Conservation (phyloP, 1,140 invertebrate species). For the Archivesica marissinica region DNA sequence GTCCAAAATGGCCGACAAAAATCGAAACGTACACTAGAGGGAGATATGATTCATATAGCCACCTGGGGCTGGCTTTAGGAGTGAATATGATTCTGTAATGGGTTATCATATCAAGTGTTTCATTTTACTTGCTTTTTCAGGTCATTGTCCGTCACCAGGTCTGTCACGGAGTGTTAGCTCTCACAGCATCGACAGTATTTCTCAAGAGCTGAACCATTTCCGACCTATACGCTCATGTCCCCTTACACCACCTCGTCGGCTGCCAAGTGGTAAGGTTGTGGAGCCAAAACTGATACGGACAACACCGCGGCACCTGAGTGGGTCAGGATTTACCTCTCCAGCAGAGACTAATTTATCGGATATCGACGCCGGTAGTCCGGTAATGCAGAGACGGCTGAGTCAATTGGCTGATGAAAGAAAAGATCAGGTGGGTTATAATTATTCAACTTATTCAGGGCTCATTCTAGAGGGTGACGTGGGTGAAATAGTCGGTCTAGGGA, state of each 20-base stretch:
- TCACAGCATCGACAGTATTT: slow-evolving; percentile 76
- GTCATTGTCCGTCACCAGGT: too few relatives aligned
- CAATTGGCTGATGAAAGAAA: slow-evolving; percentile 71
- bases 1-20: too few relatives aligned
- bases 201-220: slow-evolving; percentile 76
- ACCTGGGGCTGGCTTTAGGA: too few relatives aligned
- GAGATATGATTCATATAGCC: too few relatives aligned
- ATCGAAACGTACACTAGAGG: too few relatives aligned
- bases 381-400: slow-evolving; percentile 69
- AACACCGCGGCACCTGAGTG: slow-evolving; percentile 70
- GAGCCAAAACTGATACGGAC: slow-evolving; percentile 72
- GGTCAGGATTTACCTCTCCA: slow-evolving; percentile 45
- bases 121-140: slow-evolving; percentile 8
- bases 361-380: slow-evolving; percentile 70
- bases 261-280: slow-evolving; percentile 69
- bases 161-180: slow-evolving; percentile 57
- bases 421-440: too few relatives aligned
- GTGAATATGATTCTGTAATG: too few relatives aligned
- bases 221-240: slow-evolving; percentile 77
- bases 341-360: slow-evolving; percentile 54
- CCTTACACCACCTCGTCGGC: slow-evolving; percentile 74
- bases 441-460: too few relatives aligned
- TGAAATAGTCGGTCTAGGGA: too few relatives aligned
- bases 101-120: too few relatives aligned
- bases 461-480: too few relatives aligned